Base-by-base conservation (phyloP, 2,113 vertebrate genomes). In the Nanorana parkeri region DNA sequence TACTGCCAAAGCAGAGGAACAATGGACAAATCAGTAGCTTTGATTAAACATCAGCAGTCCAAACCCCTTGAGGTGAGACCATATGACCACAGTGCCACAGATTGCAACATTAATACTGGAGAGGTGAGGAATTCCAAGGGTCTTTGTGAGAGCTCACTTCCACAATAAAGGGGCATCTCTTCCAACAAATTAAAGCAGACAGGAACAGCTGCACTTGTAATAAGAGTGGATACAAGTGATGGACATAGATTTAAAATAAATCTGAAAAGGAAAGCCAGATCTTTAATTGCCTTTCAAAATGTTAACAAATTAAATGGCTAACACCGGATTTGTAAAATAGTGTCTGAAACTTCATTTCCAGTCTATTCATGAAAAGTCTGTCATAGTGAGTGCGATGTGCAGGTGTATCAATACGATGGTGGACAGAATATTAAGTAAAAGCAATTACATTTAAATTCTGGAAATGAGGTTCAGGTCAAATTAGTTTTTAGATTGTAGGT, bases 211-310 rank as follows among this genome's bases (percentile, higher is more conserved):
- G 69, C 69, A 56, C 6, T 17, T 52, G 52, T 73, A 56, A 73
- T 73, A 15, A 13, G 41, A 8, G 52, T 32, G 54, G 58, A 73
- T 2, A 32, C 52, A 73, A 10, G 69, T 58, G 69, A 73, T 73
- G 69, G 54, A 56, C 52, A 73, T 29, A 7, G 26, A 7, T 56
- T 24, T 73, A 32, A 56, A n/a, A 73, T 73, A 73, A 73, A 29
- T 56, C 52, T 73, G 54, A 58, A 73, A 56, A 56, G 52, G 29
- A 73, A 26, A 73, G 56, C 52, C n/a, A 56, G 69, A 32, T 73
- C 69, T 58, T 58, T 73, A 73, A 73, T 73, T 73, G 69, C 69
- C 54, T 58, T 73, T 73, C 54, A 56, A 72, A 56, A 56, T 52
- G 52, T 21, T 56, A 73, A 73, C 69, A 58, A 73, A 73, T 73